Evolutionary conservation across 2,888 invertebrate species (phyloP).

Genomic region (Dasypogon diadema): DNA sequence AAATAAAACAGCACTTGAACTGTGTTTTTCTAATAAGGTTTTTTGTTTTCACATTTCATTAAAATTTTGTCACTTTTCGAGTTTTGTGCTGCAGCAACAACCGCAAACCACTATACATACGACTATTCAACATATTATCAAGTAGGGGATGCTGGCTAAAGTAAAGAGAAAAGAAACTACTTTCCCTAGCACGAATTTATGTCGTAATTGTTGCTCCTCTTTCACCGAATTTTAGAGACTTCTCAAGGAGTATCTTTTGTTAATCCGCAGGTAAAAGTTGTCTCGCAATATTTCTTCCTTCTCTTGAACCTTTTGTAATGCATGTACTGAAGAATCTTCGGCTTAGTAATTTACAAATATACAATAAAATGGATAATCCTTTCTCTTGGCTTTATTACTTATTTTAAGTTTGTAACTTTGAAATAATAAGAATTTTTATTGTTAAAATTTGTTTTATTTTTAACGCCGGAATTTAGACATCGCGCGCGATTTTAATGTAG

Average conservation of each 20-base stretch:
- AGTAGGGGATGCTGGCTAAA: constrained; percentile 32
- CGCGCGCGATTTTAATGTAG: constrained; percentile 53
- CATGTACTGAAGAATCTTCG: not conserved
- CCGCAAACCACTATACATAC: constrained; percentile 40
- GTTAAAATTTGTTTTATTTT: constrained; percentile 14
- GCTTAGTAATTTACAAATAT: constrained; percentile 12
- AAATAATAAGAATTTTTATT: constrained; percentile 47
- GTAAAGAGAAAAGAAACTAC: constrained; percentile 17
- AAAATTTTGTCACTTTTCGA: not conserved
- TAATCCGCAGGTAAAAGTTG: not conserved
- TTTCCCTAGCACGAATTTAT: constrained; percentile 21
- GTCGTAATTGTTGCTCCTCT: not conserved
- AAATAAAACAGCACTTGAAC: constrained; percentile 1
- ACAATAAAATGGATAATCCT: constrained; percentile 9
- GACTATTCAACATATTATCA: constrained; percentile 46
- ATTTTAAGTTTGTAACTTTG: constrained; percentile 17
- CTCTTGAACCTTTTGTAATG: not conserved
- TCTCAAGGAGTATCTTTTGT: not conserved
- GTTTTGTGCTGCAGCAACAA: constrained; percentile 1
- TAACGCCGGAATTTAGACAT: constrained; percentile 55
- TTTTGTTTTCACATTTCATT: constrained; percentile 11
- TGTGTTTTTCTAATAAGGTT: constrained; percentile 10
- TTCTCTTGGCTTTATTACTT: not conserved
- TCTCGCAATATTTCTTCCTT: not conserved
- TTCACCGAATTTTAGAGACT: not conserved